Conservation (phyloP, 2,888 invertebrate species). For the Eilema depressum region DNA sequence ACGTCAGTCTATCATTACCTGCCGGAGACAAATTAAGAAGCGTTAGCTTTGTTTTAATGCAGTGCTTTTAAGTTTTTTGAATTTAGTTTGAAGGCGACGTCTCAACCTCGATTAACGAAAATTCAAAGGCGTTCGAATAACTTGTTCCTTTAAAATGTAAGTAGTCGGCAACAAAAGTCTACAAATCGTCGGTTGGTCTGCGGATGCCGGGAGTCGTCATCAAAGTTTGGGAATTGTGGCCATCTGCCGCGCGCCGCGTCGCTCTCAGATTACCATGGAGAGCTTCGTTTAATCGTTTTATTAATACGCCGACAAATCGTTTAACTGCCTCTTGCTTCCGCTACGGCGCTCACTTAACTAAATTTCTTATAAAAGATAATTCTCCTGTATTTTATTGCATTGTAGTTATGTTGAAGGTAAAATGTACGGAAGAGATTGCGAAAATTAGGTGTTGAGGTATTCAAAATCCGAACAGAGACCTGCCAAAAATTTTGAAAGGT, state of each 20-base stretch:
- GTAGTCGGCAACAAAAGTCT: conserved; percentile 75
- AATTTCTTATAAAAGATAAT: conserved; percentile 48
- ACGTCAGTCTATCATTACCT: conserved; percentile 74
- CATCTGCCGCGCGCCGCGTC: conserved; percentile 82
- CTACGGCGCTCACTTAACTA: conserved; percentile 60
- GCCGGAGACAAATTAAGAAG: conserved; percentile 60
- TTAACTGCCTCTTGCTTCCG: conserved; percentile 76
- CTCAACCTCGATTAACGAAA: conserved; percentile 48
- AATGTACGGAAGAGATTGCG: not conserved
- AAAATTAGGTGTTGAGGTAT: not conserved
- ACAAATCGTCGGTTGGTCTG: conserved; percentile 75
- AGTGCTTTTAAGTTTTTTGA: conserved; percentile 32
- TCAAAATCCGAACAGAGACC: not conserved
- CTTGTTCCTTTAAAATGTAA: conserved; percentile 67
- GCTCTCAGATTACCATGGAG: conserved; percentile 84
- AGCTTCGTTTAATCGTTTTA: conserved; percentile 87
- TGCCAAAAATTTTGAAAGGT: too few species aligned
- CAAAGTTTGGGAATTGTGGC: conserved; percentile 84
- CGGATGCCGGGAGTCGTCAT: conserved; percentile 79
- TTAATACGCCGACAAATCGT: conserved; percentile 86
- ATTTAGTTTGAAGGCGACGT: conserved; percentile 32
- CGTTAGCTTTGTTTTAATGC: conserved; percentile 50
- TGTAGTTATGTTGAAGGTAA: conserved; percentile 6
- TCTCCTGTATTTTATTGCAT: conserved; percentile 41
- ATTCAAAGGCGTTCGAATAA: conserved; percentile 60